phyloP scores from a whole-genome alignment of 2,888 invertebrate species.

The Gortyna flavago region DNA sequence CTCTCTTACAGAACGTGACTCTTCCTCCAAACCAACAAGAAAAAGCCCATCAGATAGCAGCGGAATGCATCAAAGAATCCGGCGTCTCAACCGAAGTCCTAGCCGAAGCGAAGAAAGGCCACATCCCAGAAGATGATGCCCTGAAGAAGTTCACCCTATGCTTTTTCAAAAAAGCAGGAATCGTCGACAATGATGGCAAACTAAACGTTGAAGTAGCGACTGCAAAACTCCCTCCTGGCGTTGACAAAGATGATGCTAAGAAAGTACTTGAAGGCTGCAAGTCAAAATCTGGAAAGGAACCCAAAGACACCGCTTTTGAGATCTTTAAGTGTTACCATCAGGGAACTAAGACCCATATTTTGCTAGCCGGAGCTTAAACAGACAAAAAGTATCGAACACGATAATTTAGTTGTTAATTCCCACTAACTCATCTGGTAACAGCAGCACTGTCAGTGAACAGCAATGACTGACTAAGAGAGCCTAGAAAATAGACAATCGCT shows the following conservation, averaged over 20 bases:
- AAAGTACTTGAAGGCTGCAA: slow-evolving; percentile 84
- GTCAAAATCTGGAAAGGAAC: slow-evolving; percentile 78
- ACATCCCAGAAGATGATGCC: slow-evolving; percentile 80
- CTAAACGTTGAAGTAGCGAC: slow-evolving; percentile 83
- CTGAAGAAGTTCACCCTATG: slow-evolving; percentile 86
- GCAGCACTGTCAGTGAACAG: not conserved
- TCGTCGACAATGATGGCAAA: slow-evolving; percentile 79
- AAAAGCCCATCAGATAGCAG: slow-evolving; percentile 72
- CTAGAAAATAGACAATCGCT: not conserved
- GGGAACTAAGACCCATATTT: slow-evolving; percentile 79
- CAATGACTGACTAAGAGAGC: not conserved
- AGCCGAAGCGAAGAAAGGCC: slow-evolving; percentile 82
- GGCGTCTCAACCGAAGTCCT: slow-evolving; percentile 80
- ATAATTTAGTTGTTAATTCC: slow-evolving; percentile 25
- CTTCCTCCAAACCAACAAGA: slow-evolving; percentile 65
- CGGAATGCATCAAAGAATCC: slow-evolving; percentile 80
- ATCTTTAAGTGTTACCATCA: slow-evolving; percentile 85
- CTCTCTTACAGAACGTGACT: slow-evolving; percentile 34
- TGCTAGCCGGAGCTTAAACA: slow-evolving; percentile 44
- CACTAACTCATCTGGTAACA: not conserved
- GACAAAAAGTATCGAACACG: not conserved
- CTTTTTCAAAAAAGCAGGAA: slow-evolving; percentile 84
- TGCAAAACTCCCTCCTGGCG: slow-evolving; percentile 80
- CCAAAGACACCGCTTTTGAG: slow-evolving; percentile 82
- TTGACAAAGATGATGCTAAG: slow-evolving; percentile 79